These are phyloP conservation scores for Allygus modestus DNA, from an alignment of 2,888 invertebrate genomes.

Conservation along the genomic window DNA sequence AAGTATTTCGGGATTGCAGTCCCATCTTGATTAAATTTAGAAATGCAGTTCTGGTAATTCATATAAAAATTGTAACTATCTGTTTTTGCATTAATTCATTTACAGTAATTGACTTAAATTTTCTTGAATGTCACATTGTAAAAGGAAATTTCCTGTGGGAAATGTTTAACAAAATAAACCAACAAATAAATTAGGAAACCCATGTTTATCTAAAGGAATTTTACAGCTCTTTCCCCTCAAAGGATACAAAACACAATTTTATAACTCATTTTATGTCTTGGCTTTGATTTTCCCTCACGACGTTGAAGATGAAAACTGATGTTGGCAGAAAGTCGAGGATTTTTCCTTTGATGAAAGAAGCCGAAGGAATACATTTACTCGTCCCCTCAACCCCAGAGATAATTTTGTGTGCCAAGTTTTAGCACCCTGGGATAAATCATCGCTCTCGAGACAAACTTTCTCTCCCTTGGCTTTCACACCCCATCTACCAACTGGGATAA, in stretches of 20 bases:
- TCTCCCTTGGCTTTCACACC: constrained; percentile 25
- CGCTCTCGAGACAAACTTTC: constrained; percentile 37
- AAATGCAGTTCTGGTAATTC: too few relatives aligned
- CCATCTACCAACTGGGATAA: constrained; percentile 41
- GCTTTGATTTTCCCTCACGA: constrained; percentile 32
- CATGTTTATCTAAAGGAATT: too few relatives aligned
- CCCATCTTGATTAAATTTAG: too few relatives aligned
- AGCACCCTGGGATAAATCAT: constrained; percentile 54
- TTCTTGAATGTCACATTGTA: too few relatives aligned
- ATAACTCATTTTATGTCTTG: constrained; percentile 23
- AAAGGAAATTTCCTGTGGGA: too few relatives aligned
- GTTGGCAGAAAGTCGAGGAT: constrained; percentile 31
- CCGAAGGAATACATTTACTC: constrained; percentile 53
- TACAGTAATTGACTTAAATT: too few relatives aligned
- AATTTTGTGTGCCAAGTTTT: constrained; percentile 59
- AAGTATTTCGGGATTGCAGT: too few relatives aligned
- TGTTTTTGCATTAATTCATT: too few relatives aligned
- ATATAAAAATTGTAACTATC: too few relatives aligned
- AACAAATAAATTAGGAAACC: too few relatives aligned
- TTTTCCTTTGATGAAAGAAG: constrained; percentile 52
- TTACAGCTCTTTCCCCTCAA: background rate
- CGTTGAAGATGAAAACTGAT: constrained; percentile 12
- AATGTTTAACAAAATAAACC: too few relatives aligned
- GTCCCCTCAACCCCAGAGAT: constrained; percentile 52
- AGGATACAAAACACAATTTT: background rate